Conservation (phyloP, 2,888 invertebrate genomes). For the Pyrrhosoma nymphula region DNA sequence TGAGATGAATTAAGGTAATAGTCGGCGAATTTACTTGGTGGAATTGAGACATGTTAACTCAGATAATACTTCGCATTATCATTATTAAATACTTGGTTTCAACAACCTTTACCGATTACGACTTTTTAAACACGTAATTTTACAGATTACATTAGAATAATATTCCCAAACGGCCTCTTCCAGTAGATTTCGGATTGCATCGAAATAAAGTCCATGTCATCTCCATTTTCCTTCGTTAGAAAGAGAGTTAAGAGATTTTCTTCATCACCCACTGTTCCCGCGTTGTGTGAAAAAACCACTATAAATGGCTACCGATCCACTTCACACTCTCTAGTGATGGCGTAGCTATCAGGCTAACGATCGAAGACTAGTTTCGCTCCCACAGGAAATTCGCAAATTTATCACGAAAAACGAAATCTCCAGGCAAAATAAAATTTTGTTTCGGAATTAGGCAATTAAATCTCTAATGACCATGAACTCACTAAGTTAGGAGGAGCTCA, state of each 20-base stretch:
- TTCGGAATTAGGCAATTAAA: background rate
- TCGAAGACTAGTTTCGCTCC: background rate
- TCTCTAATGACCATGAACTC: background rate
- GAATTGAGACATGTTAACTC: no score
- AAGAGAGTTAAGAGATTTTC: background rate
- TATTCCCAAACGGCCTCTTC: no score
- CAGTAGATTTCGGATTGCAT: background rate
- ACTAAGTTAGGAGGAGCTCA: no score
- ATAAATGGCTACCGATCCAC: background rate
- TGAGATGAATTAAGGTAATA: no score
- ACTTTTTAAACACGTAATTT: no score
- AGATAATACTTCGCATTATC: no score
- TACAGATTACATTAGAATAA: no score
- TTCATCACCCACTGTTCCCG: background rate
- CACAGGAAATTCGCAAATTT: background rate
- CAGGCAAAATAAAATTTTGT: background rate
- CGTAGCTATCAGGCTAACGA: background rate
- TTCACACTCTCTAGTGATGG: background rate
- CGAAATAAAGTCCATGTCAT: background rate
- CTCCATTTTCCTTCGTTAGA: background rate
- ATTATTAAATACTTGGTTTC: no score
- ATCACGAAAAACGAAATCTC: background rate
- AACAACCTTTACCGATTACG: no score
- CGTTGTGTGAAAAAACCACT: background rate
- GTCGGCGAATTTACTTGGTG: no score